A percentile compares a stretch with the other conserved stretches of the same genome.
These are phyloP conservation scores for Okapia johnstoni DNA, from an alignment of 2,113 vertebrate species.

Conservation along the genomic window DNA sequence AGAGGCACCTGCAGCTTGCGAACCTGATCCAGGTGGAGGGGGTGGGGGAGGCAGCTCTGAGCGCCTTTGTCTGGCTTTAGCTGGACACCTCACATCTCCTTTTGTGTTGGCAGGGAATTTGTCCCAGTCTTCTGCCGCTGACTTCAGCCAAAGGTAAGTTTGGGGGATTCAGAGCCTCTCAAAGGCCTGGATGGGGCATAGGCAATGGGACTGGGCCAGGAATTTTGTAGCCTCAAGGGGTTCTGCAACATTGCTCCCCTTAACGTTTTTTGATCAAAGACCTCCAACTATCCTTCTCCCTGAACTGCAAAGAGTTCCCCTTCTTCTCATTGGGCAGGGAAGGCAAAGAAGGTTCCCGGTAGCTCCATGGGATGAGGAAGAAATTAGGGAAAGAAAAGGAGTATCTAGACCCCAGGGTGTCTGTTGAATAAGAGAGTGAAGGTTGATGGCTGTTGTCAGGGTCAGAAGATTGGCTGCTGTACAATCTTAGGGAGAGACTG, in stretches of 20 bases:
- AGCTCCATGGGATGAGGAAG: not conserved
- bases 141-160: conserved; percentile 66
- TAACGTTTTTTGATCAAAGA: not conserved
- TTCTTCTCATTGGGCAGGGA: not conserved
- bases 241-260: not conserved
- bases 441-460: not conserved
- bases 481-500: not conserved
- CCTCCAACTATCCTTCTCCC: not conserved
- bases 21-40: conserved; percentile 70
- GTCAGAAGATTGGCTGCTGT: not conserved
- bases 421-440: not conserved
- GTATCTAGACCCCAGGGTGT: not conserved
- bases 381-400: not conserved
- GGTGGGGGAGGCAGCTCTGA: conserved; percentile 42
- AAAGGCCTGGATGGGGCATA: not conserved
- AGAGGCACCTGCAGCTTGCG: conserved; percentile 65
- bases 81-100: conserved; percentile 41
- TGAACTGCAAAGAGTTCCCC: not conserved
- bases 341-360: not conserved
- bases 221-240: not conserved
- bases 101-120: conserved; percentile 61
- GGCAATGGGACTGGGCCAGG: not conserved
- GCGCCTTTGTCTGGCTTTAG: conserved; percentile 62
- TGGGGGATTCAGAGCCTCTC: not conserved
- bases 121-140: not conserved